Base-by-base conservation (phyloP, 2,888 invertebrate genomes). In the Drosophila melanosoma region DNA sequence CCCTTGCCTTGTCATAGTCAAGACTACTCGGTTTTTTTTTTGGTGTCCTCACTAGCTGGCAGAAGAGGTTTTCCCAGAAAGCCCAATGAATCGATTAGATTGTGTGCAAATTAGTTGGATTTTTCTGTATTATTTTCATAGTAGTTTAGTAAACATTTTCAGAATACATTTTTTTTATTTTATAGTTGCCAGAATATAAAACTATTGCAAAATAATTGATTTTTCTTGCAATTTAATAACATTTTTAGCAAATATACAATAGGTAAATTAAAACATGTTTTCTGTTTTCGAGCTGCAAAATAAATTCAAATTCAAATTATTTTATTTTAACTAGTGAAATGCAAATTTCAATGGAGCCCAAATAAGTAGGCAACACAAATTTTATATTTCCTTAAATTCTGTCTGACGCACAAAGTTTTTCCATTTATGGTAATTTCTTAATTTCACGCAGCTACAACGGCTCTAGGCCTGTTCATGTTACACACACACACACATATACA, bases 401-500 rank as follows among this genome's bases (percentile, higher is more conserved):
- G 35, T n/a, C 45, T 36, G 5, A 17, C 36, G 63, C 42, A 10
- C 51, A 60, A 72, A 63, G 35, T 74, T 64, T 61, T 69, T 45
- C 33, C 74, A 73, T 79, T 87, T 80, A 79, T 76, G 80, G 35
- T 78, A 89, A 89, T 89, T 79, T 76, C 73, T 71, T 68, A 77
- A 80, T 78, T 85, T 73, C 51, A 53, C 32, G 45, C 35, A 53
- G 26, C 54, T 29, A 48, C 15, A 40, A 26, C 33, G 45, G 20
- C 26, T 35, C 42, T 26, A 35, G 20, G 36, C 52, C n/a, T 40
- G 1, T 23, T 11, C 33, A 11, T 29, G 51, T 29, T 23, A 45
- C 45, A 15, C 7, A n/a, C 40, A 10, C n/a, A 11, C 15, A 1
- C 29, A 6, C 29, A 29, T 6, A 29, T 17, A 11, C 15, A 1